Percentiles rank a stretch among this genome's conserved stretches.
phyloP scores from a whole-genome alignment of 2,888 invertebrate genomes.

The Polylopha cassiicola region DNA sequence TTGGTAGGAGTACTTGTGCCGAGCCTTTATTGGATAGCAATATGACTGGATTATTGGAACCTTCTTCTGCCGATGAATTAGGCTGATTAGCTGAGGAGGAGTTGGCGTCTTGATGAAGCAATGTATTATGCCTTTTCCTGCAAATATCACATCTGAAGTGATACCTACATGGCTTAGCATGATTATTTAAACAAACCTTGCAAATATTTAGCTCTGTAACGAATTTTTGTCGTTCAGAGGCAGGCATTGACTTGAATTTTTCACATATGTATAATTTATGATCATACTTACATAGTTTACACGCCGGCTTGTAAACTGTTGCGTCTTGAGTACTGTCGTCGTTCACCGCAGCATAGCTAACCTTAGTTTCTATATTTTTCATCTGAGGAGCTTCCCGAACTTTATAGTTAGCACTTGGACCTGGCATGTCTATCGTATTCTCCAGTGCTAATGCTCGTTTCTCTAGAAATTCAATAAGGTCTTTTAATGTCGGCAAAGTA shows the following conservation, averaged over 20 bases:
- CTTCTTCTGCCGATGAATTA: too few relatives aligned
- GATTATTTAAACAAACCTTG: constrained; percentile 11
- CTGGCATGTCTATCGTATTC: too few relatives aligned
- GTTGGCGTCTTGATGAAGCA: constrained; percentile 17
- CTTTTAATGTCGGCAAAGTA: neutral
- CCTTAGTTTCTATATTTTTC: too few relatives aligned
- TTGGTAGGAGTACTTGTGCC: constrained; percentile 16
- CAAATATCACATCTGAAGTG: constrained; percentile 9
- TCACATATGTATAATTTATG: constrained; percentile 14
- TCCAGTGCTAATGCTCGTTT: neutral
- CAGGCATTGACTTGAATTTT: constrained; percentile 3
- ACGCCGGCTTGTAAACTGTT: too few relatives aligned
- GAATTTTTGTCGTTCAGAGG: neutral
- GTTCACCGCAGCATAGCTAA: too few relatives aligned
- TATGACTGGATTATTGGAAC: constrained; percentile 9
- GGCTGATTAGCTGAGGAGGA: too few relatives aligned
- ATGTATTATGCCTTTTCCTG: constrained; percentile 8
- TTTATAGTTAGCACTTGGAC: too few relatives aligned
- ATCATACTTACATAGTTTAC: constrained; percentile 16
- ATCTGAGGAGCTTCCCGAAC: too few relatives aligned
- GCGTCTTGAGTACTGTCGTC: too few relatives aligned
- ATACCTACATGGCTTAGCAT: constrained; percentile 13
- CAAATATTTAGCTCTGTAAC: constrained; percentile 7
- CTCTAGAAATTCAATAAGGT: neutral
- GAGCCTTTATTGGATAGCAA: constrained; percentile 5